Evolutionary conservation across 2,888 invertebrate genomes (phyloP), one percentile per base, ranked within the genome.

Genomic region (Epirrhoe alternata): DNA sequence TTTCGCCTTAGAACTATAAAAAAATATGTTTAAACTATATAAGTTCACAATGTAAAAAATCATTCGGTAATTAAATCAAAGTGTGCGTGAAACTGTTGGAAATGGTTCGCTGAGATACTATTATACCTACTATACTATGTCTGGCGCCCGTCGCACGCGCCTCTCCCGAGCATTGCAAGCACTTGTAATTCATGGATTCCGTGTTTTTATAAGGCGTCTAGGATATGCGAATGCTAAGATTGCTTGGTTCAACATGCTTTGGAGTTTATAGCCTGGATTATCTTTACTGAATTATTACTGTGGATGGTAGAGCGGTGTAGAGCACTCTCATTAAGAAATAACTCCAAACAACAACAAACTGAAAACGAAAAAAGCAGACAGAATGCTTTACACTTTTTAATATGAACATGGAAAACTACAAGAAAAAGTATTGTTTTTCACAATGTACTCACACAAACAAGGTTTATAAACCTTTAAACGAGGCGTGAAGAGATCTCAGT

Each of bases 401-500:
- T 38, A n/a, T 42, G 42, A 42, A 42, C 42, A 42, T 45, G 1
- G 7, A 38, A 38, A 38, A 38, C 8, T 45, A 14, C 1, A 4
- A 35, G n/a, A 45, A 47, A 47, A 14, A 6, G 6, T 7, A 14
- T 47, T 47, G 14, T 47, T 14, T 55, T n/a, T 30, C 30, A 51
- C 42, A 14, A 42, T 42, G 0, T 52, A 42, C 51, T 16, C 53
- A 53, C 49, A 52, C 57, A 61, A 50, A 56, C 58, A 55, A 66
- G 66, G 69, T 69, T 61, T 61, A 49, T 49, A 61, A 64, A 66
- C 64, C 65, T 62, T 50, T 61, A 53, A 67, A 47, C 61, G 62
- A 62, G 14, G 57, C 67, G 54, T 70, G 60, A 70, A 64, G 59
- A 60, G 60, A 57, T 65, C 70, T 67, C 67, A 67, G 64, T 62